Evolutionary conservation across 2,113 vertebrate genomes (phyloP).

Genomic region (Antechinus stuartii): DNA sequence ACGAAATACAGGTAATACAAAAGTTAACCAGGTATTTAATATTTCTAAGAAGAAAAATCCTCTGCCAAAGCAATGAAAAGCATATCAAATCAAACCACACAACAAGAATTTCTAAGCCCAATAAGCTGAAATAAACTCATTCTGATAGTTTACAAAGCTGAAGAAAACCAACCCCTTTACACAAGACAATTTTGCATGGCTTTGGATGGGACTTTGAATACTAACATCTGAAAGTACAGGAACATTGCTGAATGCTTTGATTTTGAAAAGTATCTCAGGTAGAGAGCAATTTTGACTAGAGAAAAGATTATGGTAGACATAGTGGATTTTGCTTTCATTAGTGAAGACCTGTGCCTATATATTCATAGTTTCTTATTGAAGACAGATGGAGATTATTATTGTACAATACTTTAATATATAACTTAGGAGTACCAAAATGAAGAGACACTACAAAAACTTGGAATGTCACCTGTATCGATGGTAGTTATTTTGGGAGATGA

Average conservation of each 20-base stretch:
- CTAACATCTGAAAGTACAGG: neutral
- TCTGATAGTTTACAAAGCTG: constrained; percentile 28
- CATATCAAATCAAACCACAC: neutral
- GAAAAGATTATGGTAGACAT: neutral
- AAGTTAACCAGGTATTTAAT: neutral
- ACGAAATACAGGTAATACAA: neutral
- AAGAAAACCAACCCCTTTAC: neutral
- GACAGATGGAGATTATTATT: neutral
- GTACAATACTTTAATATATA: neutral
- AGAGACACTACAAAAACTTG: neutral
- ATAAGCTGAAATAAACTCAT: neutral
- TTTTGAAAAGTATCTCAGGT: constrained; percentile 41
- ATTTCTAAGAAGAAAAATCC: neutral
- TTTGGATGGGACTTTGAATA: neutral
- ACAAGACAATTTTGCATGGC: neutral
- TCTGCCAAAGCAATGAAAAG: neutral
- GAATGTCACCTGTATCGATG: constrained; percentile 53
- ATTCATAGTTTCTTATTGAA: constrained; percentile 11
- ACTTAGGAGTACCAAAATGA: neutral
- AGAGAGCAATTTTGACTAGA: constrained; percentile 44
- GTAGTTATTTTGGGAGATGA: constrained; percentile 66
- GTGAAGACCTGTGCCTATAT: neutral
- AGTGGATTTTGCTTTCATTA: constrained; percentile 44
- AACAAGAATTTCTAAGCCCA: neutral
- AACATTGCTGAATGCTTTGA: neutral